Evolutionary conservation across 2,113 vertebrate genomes (phyloP).

Genomic region (Craseonycteris thonglongyai): DNA sequence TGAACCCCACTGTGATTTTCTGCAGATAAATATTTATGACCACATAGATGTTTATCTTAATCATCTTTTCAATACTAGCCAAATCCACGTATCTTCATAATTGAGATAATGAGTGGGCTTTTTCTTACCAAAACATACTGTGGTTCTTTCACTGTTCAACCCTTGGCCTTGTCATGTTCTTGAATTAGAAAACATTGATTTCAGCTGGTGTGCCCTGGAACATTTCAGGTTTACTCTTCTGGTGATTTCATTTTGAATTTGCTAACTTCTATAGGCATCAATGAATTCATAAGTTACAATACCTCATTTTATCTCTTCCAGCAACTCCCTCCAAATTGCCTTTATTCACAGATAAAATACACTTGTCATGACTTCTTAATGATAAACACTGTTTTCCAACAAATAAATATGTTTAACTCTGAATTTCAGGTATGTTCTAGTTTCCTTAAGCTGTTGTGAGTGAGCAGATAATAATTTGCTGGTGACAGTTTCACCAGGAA

Average conservation of each 20-base stretch:
- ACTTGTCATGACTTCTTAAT: slow-evolving; percentile 58
- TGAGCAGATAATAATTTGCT: slow-evolving; percentile 49
- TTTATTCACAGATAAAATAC: slow-evolving; percentile 54
- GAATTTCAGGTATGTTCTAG: slow-evolving; percentile 19
- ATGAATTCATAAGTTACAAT: background rate
- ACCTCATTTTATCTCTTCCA: background rate
- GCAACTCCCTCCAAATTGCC: slow-evolving; percentile 41
- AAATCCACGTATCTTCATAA: background rate
- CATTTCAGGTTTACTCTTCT: background rate
- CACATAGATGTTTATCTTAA: background rate
- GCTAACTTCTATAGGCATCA: background rate
- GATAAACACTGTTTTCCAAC: slow-evolving; percentile 63
- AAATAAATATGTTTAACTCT: slow-evolving; percentile 41
- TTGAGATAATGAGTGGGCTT: background rate
- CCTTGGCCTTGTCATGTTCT: background rate
- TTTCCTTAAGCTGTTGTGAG: slow-evolving; percentile 47
- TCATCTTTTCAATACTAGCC: background rate
- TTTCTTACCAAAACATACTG: background rate
- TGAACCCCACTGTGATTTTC: background rate
- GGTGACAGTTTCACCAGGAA: slow-evolving; percentile 49
- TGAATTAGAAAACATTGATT: background rate
- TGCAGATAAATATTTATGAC: background rate
- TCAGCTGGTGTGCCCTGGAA: background rate
- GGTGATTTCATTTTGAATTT: background rate
- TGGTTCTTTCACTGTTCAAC: background rate